Evolutionary conservation across 2,888 invertebrate genomes (phyloP), one percentile per base, ranked within the genome.

Genomic region (Conus canariensis): DNA sequence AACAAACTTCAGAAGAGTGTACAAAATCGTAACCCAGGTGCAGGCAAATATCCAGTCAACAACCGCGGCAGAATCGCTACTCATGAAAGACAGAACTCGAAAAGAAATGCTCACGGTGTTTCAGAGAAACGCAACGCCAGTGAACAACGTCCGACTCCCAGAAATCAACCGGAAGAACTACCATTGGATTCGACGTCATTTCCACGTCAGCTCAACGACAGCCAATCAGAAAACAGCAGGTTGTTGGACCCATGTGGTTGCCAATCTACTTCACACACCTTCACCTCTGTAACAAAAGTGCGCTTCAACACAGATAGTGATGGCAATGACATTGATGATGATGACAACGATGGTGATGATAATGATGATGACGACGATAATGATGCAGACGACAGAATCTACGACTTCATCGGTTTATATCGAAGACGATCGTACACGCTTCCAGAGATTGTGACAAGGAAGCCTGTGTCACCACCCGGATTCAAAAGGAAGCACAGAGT

Each of bases 401-500:
- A 87, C 74, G 87, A 87, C n/a, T 87, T 87, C 74, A 87, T 87
- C 74, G 87, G 87, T 2, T 58, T 87, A 16, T 4, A 58, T n/a
- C 70, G 74, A 5, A 56, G 19, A n/a, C 30, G 74, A 70, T 87
- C 87, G 22, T 87, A 58, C 87, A 74, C 87, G 3, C 87, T 87
- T 12, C 87, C 87, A 12, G 87, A 87, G 16, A 25, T 87, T 14
- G 45, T 86, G 22, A 30, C 60, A 14, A 64, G 60, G n/a, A 86
- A 85, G 25, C 25, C 56, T 14, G 60, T 60, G 4, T 59, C 12
- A 12, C 60, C 60, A 59, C 4, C 56, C 45, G 16, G 19, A 25
- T 10, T 83, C 19, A 19, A 83, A 9, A 83, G 58, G 19, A 10
- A 22, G 7, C 5, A 22, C 9, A 0, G 22, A 9, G 56, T 12